Percentiles rank a stretch among this genome's conserved stretches.
Conservation (phyloP, 2,113 vertebrate genomes). For the Phylloscopus trochiloides region DNA sequence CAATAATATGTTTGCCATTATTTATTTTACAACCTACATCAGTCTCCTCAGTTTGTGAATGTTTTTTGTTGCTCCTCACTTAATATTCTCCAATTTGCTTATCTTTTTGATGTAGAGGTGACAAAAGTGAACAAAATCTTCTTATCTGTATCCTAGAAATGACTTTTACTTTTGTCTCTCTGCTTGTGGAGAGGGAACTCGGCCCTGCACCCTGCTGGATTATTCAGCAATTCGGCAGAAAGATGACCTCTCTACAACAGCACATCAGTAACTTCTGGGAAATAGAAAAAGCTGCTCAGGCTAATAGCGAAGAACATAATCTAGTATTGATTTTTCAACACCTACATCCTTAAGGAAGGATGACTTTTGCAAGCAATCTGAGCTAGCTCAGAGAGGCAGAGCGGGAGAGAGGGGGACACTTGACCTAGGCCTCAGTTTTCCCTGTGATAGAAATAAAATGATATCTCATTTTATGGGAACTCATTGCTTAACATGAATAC, state of each 20-base stretch:
- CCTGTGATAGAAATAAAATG: background rate
- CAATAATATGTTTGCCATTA: background rate
- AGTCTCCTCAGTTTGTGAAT: background rate
- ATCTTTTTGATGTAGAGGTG: background rate
- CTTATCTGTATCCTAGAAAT: background rate
- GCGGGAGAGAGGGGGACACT: accelerated
- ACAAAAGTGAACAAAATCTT: background rate
- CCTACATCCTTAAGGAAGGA: constrained; percentile 14
- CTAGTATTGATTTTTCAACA: constrained; percentile 20
- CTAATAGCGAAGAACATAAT: constrained; percentile 43
- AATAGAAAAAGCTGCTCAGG: background rate
- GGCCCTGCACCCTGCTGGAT: background rate
- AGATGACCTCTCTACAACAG: background rate
- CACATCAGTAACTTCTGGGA: background rate
- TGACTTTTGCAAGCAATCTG: background rate
- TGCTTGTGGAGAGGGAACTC: background rate
- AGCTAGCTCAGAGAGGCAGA: background rate
- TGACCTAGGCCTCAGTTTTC: background rate
- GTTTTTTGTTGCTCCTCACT: background rate
- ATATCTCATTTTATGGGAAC: background rate
- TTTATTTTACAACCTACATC: background rate
- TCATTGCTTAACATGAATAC: background rate
- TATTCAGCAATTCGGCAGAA: background rate
- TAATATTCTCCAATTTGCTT: background rate
- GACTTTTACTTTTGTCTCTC: background rate